These are phyloP conservation scores for Sceliomorpha sp. DNA, from an alignment of 2,888 invertebrate genomes.

Conservation along the genomic window DNA sequence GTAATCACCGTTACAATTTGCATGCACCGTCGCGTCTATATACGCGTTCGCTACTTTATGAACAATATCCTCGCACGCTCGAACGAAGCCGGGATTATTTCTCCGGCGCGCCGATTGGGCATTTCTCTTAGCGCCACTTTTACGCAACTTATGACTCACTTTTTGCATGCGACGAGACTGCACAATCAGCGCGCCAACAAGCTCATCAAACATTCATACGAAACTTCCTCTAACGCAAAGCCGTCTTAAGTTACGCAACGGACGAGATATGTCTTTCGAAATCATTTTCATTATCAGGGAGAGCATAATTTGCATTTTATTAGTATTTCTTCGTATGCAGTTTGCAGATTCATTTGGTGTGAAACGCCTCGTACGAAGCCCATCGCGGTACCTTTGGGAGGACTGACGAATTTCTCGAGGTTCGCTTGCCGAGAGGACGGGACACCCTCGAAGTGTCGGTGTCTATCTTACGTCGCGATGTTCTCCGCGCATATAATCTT, in stretches of 20 bases:
- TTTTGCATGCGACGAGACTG: neutral
- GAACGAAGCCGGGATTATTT: slow-evolving; percentile 7
- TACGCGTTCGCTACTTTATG: slow-evolving; percentile 38
- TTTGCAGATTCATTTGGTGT: too few species aligned
- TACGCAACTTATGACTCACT: neutral
- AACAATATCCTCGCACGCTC: slow-evolving; percentile 7
- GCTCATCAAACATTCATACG: too few species aligned
- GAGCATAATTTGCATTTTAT: too few species aligned
- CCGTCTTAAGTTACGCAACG: too few species aligned
- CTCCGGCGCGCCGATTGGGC: slow-evolving; percentile 6
- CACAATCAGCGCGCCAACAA: too few species aligned
- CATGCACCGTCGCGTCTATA: slow-evolving; percentile 38
- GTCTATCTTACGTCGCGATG: slow-evolving; percentile 29
- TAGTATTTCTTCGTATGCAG: too few species aligned
- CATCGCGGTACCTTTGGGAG: too few species aligned
- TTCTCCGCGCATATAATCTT: slow-evolving; percentile 41
- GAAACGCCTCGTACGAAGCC: slow-evolving; percentile 15
- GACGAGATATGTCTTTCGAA: too few species aligned
- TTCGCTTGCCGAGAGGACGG: slow-evolving; percentile 40
- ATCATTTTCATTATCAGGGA: too few species aligned
- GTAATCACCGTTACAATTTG: slow-evolving; percentile 56
- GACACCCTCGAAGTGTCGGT: slow-evolving; percentile 45
- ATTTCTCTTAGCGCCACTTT: slow-evolving; percentile 5
- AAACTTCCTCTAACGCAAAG: too few species aligned
- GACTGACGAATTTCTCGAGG: too few species aligned